Conservation (phyloP, 1,140 invertebrate genomes). For the Gryllus bimaculatus region DNA sequence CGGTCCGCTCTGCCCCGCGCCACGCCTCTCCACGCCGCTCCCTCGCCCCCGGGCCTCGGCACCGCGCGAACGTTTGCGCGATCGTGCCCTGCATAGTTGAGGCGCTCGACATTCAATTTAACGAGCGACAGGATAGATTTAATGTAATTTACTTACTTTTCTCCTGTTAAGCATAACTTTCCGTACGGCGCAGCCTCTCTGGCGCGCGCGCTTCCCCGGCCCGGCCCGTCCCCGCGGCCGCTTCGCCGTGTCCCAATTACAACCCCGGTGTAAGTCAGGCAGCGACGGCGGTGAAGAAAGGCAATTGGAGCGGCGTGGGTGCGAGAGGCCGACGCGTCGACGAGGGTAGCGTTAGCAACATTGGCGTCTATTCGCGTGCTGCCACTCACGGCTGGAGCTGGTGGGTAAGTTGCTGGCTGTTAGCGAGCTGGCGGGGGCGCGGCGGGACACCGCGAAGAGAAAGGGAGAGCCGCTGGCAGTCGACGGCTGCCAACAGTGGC, state of each 20-base stretch:
- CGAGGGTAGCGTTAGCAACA: background rate
- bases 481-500: no score
- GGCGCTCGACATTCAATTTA: constrained; percentile 11
- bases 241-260: constrained; percentile 12
- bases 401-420: no score
- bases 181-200: background rate
- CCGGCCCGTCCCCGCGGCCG: background rate
- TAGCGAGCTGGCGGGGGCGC: no score
- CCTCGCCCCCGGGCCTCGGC: background rate
- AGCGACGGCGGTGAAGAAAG: constrained; percentile 1
- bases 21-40: no score
- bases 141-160: constrained; percentile 13
- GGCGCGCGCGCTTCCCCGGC: background rate
- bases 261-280: constrained; percentile 7
- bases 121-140: constrained; percentile 16
- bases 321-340: background rate
- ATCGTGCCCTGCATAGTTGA: constrained; percentile 15
- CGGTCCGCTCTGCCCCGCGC: no score
- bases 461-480: no score
- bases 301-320: background rate
- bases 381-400: no score
- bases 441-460: no score
- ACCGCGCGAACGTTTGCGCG: background rate
- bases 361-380: background rate
- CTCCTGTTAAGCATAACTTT: constrained; percentile 15